Evolutionary conservation across 1,140 invertebrate genomes (phyloP), one percentile per base, ranked within the genome.

Genomic region (Caenorhabditis brenneri): DNA sequence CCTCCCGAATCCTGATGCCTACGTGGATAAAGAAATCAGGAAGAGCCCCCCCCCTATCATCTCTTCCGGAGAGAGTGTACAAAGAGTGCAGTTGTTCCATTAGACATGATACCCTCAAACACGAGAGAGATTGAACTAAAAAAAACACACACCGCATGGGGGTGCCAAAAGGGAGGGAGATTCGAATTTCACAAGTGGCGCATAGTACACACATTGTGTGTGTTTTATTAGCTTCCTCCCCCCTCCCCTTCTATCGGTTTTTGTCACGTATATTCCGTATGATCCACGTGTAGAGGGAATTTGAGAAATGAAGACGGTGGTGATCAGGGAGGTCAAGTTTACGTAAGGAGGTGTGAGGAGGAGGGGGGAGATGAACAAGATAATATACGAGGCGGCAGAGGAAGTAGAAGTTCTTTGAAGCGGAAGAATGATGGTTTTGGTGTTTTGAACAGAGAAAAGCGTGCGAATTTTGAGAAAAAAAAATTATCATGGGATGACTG

Each of bases 101-200:
- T 12, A 12, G 10, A 12, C 1, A 15, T n/a, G 15, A 15, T n/a
- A 16, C n/a, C n/a, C n/a, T 7, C 19, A 16, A 51, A 51, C 42
- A 46, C 9, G 16, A 12, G 42, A 46, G 16, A 58, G 9, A 19
- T 29, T 5, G 16, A 22, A 58, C 55, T 12, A 27, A 58, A 31
- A 58, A 24, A 58, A 58, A 10, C 9, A 12, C 10, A 65, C 36
- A 33, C 33, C 22, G 36, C 7, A n/a, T 22, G 33, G 9, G 31
- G n/a, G 31, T 36, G 60, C 49, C 49, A 55, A 55, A 55, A 55
- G 19, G 6, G n/a, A 51, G 19, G 19, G 19, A 55, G 65, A 31
- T 31, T 74, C 65, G 36, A 74, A 74, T 74, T 74, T 74, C 65
- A 74, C 65, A 42, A 74, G 65, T 74, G 65, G n/a, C n/a, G n/a